Evolutionary conservation across 2,888 invertebrate genomes (phyloP), one percentile per base, ranked within the genome.

Genomic region (Mesorhabditis spiculigera): DNA sequence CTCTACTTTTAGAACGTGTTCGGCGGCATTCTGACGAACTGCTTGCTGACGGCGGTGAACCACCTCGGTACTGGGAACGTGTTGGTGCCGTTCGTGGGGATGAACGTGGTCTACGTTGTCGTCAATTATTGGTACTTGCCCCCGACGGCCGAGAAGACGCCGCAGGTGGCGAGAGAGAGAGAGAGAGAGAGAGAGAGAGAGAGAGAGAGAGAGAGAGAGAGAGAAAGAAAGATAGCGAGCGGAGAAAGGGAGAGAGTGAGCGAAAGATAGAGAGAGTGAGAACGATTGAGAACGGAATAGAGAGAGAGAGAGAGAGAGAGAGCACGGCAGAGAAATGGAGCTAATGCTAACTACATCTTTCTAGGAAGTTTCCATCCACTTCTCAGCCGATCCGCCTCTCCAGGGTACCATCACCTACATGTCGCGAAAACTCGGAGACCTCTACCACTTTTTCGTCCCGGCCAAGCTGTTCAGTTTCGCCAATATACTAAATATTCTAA

Each of bases 21-120:
- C 67, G 83, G 83, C 45, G 83, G 82, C 3, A 63, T 82, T 63
- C 69, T 82, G 28, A 78, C 81, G 13, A 79, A 75, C 45, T 75
- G 69, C 45, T 63, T 81, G 5, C 70, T 82, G n/a, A 78, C 81
- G 10, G 72, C 78, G 16, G 69, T 83, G 16, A 79, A 81, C 68
- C 71, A 43, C 8, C 67, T 73, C 68, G 82, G 82, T 16, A 73
- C 78, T 1, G 41, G 65, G 41, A 76, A 67, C 63, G 82, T 83
- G 6, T 66, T 83, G 16, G 63, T 79, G 8, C 82, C 82, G 4
- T 83, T 83, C 68, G 75, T 79, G 4, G 43, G 77, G 5, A 73
- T 80, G 69, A 83, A 83, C 68, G 16, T 75, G 5, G 43, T 78
- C 65, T 83, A 83, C 66, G 77, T 76, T 3, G 28, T 71, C 45